Evolutionary conservation across 2,888 invertebrate genomes (phyloP).

Genomic region (Drosophila kanekoi): DNA sequence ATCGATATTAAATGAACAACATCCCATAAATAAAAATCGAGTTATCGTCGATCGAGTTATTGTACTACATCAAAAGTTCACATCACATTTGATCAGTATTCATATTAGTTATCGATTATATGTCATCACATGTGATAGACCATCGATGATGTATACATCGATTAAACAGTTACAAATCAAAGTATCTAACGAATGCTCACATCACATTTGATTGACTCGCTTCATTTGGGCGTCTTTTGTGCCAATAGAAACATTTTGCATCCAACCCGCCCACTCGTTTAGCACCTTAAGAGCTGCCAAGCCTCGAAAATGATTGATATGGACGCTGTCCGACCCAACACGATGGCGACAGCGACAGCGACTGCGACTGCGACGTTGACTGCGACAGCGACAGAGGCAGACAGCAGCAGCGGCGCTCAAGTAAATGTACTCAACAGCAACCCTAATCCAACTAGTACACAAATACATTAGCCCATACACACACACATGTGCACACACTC

Average conservation of each 20-base stretch:
- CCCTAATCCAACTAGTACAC: conserved; percentile 74
- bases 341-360: background rate
- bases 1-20: too few species aligned
- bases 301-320: conserved; percentile 63
- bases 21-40: too few species aligned
- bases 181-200: background rate
- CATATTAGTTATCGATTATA: too few species aligned
- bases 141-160: too few species aligned
- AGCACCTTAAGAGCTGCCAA: conserved; percentile 33
- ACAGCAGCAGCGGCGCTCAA: conserved; percentile 38
- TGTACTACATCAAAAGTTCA: too few species aligned
- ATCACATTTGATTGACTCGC: background rate
- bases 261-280: conserved; percentile 36
- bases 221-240: background rate
- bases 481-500: conserved; percentile 10
- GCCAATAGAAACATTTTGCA: background rate
- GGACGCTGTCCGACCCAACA: conserved; percentile 65
- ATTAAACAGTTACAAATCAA: too few species aligned
- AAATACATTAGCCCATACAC: conserved; percentile 65
- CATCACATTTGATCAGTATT: too few species aligned
- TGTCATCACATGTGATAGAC: background rate
- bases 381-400: conserved; percentile 10
- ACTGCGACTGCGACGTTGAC: conserved; percentile 11
- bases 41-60: too few species aligned
- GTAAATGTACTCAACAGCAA: conserved; percentile 69